Percentiles rank a stretch among this genome's conserved stretches.
These are phyloP conservation scores for Ailurus styani DNA, from an alignment of 2,113 vertebrate species.

Conservation along the genomic window DNA sequence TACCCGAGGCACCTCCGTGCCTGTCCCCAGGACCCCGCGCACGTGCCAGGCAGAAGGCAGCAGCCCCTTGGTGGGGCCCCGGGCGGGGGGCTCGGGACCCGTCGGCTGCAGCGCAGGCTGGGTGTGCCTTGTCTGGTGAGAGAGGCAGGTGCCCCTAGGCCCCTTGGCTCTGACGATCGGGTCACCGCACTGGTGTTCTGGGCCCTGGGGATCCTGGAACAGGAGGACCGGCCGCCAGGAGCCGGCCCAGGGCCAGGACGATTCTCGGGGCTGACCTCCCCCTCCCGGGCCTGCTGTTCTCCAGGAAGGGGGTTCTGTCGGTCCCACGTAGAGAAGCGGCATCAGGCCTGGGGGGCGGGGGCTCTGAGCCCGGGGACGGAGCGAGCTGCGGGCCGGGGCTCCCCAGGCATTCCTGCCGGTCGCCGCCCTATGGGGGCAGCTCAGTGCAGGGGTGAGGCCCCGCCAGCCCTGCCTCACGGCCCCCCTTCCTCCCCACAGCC, in stretches of 20 bases:
- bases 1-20: conserved; percentile 41
- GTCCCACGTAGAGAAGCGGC: background rate
- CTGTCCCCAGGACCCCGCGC: fast-evolving
- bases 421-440: background rate
- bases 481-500: conserved; percentile 79
- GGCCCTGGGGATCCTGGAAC: background rate
- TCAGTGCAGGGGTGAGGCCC: background rate
- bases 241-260: background rate
- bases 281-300: background rate
- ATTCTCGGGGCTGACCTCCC: background rate
- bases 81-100: too few species aligned
- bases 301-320: background rate
- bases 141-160: background rate
- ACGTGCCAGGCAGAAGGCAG: fast-evolving
- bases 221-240: background rate
- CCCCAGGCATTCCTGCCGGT: fast-evolving
- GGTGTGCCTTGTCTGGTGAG: background rate
- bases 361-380: too few species aligned
- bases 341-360: background rate
- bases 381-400: background rate
- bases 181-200: background rate
- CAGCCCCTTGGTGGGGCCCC: background rate
- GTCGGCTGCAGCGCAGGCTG: fast-evolving
- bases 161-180: fast-evolving
- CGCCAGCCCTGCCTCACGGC: background rate